Conservation (phyloP, 1,140 invertebrate genomes). For the Neotoxoptera formosana region DNA sequence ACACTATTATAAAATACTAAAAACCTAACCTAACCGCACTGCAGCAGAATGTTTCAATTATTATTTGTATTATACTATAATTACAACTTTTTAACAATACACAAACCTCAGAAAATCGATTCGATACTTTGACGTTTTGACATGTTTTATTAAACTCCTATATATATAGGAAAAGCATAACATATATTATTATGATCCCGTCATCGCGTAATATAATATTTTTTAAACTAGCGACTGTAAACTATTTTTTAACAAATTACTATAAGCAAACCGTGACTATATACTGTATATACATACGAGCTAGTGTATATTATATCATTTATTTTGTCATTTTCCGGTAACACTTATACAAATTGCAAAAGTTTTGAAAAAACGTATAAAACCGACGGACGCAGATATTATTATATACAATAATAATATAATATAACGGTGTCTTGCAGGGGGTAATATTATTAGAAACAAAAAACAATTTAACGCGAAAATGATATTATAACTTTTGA, state of each 20-base stretch:
- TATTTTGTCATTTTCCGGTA: not conserved
- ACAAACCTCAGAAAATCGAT: not conserved
- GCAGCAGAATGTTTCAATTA: not conserved
- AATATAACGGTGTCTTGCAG: not conserved
- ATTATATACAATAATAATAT: not conserved
- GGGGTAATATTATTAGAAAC: not conserved
- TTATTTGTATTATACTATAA: not conserved
- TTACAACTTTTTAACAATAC: not conserved
- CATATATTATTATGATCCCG: not conserved
- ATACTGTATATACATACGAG: too few relatives aligned
- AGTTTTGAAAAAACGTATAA: not conserved
- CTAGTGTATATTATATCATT: not conserved
- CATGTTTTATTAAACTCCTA: not conserved
- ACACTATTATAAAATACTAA: not conserved
- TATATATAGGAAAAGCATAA: not conserved
- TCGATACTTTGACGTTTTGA: not conserved
- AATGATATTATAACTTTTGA: conserved; percentile 1
- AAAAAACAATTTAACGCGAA: not conserved
- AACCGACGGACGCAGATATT: not conserved
- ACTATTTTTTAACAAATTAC: not conserved
- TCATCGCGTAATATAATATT: not conserved
- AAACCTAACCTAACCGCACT: not conserved
- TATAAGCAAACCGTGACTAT: not conserved
- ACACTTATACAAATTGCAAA: not conserved
- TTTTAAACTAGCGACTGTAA: not conserved